These are phyloP conservation scores for Meteorus sp. DNA, from an alignment of 1,140 invertebrate genomes.

Conservation along the genomic window DNA sequence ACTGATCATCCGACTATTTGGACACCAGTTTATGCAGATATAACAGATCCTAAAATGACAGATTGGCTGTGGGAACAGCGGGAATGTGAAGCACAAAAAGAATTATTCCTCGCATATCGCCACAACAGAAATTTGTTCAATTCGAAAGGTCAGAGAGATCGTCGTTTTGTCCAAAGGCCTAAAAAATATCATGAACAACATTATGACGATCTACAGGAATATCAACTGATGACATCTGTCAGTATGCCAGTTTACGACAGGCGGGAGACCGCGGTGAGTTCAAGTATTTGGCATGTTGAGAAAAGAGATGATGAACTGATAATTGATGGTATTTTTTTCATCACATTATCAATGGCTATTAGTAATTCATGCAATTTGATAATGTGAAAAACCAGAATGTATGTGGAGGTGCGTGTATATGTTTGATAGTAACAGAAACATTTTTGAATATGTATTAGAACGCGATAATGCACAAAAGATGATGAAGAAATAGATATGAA, in stretches of 20 bases:
- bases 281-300: too few species aligned
- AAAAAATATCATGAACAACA: conserved; percentile 35
- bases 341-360: background rate
- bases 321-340: conserved; percentile 28
- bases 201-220: conserved; percentile 34
- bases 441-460: too few species aligned
- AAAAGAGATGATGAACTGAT: too few species aligned
- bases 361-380: too few species aligned
- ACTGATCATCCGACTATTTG: conserved; percentile 81
- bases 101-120: conserved; percentile 67
- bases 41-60: conserved; percentile 85
- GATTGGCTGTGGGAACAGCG: conserved; percentile 86
- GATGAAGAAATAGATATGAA: background rate
- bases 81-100: conserved; percentile 76
- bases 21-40: conserved; percentile 91
- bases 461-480: too few species aligned
- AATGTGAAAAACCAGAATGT: background rate
- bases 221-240: conserved; percentile 81
- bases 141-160: conserved; percentile 60
- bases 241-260: conserved; percentile 89
- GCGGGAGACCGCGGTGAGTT: conserved; percentile 76
- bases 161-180: conserved; percentile 57
- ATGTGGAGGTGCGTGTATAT: too few species aligned
- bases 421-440: too few species aligned
- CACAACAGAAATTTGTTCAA: conserved; percentile 61